Evolutionary conservation across 2,113 vertebrate species (phyloP), one percentile per base, ranked within the genome.

Genomic region (Scatophagus argus): DNA sequence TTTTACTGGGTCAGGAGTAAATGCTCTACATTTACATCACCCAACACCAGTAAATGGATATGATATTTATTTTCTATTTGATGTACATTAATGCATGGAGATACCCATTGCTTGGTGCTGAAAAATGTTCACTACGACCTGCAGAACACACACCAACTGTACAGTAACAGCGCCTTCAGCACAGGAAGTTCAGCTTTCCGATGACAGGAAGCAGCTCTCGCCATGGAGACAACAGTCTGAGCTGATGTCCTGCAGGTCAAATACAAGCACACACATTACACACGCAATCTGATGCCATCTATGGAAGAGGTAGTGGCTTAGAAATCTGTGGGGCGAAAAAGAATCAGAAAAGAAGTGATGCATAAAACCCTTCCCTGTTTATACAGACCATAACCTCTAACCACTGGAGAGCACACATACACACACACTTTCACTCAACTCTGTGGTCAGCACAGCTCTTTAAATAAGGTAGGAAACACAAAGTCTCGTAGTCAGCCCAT

Each of bases 171-270:
- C 25, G 23, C 72, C 79, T 56, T 80, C 74, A 62, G 84, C 69
- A 80, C 87, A 92, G 90, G 91, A 92, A 91, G 69, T 70, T 14
- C 17, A 44, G 73, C 78, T 79, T 88, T 92, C 86, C 79, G 82
- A 89, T 86, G 91, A 79, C 82, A 91, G 90, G 91, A 92, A 91
- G 74, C 88, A 79, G 81, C 81, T 68, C 74, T 82, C 49, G 66
- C 85, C 77, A 82, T 81, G 89, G 91, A 92, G 88, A 92, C 92
- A 89, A 84, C 76, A 80, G 89, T 91, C 91, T 92, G 89, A 74
- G 69, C 58, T 56, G 81, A 55, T 86, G 90, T 92, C 87, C 89
- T 78, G 74, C 84, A 83, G 91, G 87, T 91, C 91, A 91, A 64
- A 76, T 16, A 39, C 72, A 72, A 31, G 25, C 81, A 39, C 66